phyloP scores from a whole-genome alignment of 1,140 invertebrate genomes.

The Sipha flava region DNA sequence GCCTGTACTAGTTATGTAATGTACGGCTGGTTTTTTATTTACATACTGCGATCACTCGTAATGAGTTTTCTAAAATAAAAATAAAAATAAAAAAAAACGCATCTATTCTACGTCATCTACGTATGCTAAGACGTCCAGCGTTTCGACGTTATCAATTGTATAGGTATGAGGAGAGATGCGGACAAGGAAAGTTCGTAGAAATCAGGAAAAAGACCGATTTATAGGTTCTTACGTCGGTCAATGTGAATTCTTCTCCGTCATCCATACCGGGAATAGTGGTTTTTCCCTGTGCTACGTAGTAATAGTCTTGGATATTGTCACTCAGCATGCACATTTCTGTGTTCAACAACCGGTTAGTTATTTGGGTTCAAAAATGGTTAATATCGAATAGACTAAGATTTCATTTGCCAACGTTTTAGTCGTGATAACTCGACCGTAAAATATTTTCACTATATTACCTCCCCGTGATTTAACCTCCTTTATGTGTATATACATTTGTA shows the following conservation, averaged over 20 bases:
- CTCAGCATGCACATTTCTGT: slow-evolving; percentile 73
- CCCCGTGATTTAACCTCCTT: neutral
- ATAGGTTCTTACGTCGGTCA: slow-evolving; percentile 80
- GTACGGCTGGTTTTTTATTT: neutral
- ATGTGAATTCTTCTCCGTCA: slow-evolving; percentile 86
- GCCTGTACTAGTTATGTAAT: slow-evolving; percentile 13
- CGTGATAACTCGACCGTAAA: neutral
- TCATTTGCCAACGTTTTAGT: neutral
- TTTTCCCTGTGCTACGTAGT: slow-evolving; percentile 95
- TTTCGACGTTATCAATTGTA: neutral
- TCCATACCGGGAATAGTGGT: slow-evolving; percentile 91
- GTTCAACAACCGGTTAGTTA: slow-evolving; percentile 23
- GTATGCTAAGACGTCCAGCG: neutral
- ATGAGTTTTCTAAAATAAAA: neutral
- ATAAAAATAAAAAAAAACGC: slow-evolving; percentile 18
- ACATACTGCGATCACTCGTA: neutral
- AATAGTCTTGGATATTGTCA: slow-evolving; percentile 79
- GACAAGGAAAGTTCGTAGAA: neutral
- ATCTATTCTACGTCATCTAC: slow-evolving; percentile 12
- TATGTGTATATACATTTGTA: too few species aligned
- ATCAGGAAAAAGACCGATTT: slow-evolving; percentile 16
- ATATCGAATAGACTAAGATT: neutral
- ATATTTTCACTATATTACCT: neutral
- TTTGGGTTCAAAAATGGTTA: neutral
- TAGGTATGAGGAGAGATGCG: neutral